Base-by-base conservation (phyloP, 2,113 vertebrate genomes). In the Melospiza melodia region DNA sequence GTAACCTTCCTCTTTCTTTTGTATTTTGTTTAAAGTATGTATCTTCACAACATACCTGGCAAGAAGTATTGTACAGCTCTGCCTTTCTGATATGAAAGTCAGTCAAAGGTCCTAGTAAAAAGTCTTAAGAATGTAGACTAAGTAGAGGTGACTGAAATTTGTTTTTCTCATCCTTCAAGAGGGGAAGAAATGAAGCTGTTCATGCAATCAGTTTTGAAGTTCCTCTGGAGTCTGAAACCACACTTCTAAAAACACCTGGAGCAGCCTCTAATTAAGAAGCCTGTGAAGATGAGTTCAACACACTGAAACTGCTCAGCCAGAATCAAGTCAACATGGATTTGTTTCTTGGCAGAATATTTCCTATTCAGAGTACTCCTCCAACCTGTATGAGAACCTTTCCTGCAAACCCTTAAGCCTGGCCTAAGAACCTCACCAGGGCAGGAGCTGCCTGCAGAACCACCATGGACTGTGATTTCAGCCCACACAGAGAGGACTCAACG, bases 401-500 rank as follows among this genome's bases (percentile, higher is more conserved):
- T 35, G 9, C 51, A 39, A 57, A 10, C 41, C 23, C 28, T 39
- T 39, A 1, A 1, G n/a, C 28, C 51, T 37, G 39, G 48, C 19
- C 31, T 12, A 31, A 49, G 25, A 12, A 15, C 22, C 22, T 78
- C 55, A 35, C 5, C 33, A 28, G 39, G 22, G 18, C 20, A 72
- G 28, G 62, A 75, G 16, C 17, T 12, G 24, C 35, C 24, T 39
- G 27, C 14, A 81, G 46, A 81, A 19, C 5, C n/a, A 71, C 11
- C 46, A 46, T 0, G 0, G 0, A 13, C 5, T 1, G 0, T 19
- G 37, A 39, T 15, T 78, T 52, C 57, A 82, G 57, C 22, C 6
- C 59, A 33, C 59, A 33, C 9, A 31, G 20, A 9, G 27, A 58
- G 17, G 16, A 62, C 23, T 59, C 48, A 63, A 3, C 2, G 10